Percentiles rank a stretch among this genome's conserved stretches.
These are phyloP conservation scores for Sarcophaga rosellei DNA, from an alignment of 2,888 invertebrate genomes.

Conservation along the genomic window DNA sequence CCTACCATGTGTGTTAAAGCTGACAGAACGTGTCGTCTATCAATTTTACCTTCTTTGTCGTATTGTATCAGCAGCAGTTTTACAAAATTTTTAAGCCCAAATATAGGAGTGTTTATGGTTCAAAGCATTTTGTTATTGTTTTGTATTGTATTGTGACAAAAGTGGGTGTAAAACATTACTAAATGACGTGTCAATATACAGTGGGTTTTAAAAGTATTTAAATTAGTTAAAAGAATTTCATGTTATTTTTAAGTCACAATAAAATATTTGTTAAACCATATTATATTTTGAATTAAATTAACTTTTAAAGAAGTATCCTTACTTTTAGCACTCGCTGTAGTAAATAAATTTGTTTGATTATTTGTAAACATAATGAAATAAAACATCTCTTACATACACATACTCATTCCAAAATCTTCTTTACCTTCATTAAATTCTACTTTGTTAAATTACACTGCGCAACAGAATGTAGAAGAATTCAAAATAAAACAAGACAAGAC, in stretches of 20 bases:
- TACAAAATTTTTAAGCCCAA: neutral
- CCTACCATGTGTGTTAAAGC: neutral
- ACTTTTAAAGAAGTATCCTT: neutral
- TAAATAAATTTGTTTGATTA: neutral
- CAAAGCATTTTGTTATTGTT: conserved; percentile 6
- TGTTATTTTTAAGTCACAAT: too few relatives aligned
- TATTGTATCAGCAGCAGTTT: neutral
- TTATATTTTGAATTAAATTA: too few relatives aligned
- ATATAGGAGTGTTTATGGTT: conserved; percentile 27
- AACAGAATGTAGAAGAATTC: too few relatives aligned
- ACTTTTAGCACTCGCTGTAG: neutral
- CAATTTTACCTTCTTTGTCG: conserved; percentile 6
- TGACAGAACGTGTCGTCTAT: conserved; percentile 20
- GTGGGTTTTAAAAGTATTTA: neutral
- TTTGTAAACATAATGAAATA: conserved; percentile 1
- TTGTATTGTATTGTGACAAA: conserved; percentile 6
- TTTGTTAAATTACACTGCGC: too few relatives aligned
- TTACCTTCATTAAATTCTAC: neutral
- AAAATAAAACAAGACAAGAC: neutral
- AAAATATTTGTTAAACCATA: too few relatives aligned
- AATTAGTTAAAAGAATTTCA: neutral
- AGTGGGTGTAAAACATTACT: conserved; percentile 35
- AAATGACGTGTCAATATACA: neutral
- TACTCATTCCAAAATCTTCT: too few relatives aligned
- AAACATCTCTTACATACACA: neutral